A percentile compares a stretch with the other conserved stretches of the same genome.
phyloP scores from a whole-genome alignment of 1,140 invertebrate genomes.

The Brachystomella parvula region DNA sequence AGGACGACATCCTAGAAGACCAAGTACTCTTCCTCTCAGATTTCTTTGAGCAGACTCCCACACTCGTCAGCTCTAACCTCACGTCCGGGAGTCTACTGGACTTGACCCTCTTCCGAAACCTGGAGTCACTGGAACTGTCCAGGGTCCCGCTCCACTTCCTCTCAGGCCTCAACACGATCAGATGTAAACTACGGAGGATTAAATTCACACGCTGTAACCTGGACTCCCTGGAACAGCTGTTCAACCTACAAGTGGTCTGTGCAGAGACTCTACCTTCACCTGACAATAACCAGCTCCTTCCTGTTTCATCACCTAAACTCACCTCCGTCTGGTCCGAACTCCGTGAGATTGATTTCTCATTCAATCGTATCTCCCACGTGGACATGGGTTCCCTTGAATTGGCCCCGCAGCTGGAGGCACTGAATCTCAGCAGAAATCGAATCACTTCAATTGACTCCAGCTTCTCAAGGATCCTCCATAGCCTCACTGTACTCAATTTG shows the following conservation, averaged over 20 bases:
- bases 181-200: constrained; percentile 25
- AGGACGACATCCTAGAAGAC: constrained; percentile 20
- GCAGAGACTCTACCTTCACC: constrained; percentile 1
- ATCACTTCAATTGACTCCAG: constrained; percentile 25
- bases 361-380: constrained; percentile 21
- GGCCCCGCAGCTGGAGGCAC: constrained; percentile 26
- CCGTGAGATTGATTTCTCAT: constrained; percentile 31
- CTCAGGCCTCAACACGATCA: constrained; percentile 17
- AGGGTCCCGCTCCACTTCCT: constrained; percentile 27
- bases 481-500: constrained; percentile 30
- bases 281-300: background rate
- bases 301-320: background rate
- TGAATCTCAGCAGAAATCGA: constrained; percentile 34
- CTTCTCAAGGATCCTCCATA: constrained; percentile 17
- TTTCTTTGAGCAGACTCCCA: constrained; percentile 35
- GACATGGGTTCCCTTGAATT: constrained; percentile 18
- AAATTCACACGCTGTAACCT: constrained; percentile 31
- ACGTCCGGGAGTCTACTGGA: constrained; percentile 18
- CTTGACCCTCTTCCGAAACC: constrained; percentile 22
- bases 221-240: constrained; percentile 13
- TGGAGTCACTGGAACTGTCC: constrained; percentile 33
- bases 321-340: constrained; percentile 33
- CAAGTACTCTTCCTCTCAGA: constrained; percentile 29
- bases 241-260: background rate
- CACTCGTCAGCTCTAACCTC: constrained; percentile 19